These are phyloP conservation scores for Bellardia bayeri DNA, from an alignment of 2,888 invertebrate genomes.

Conservation along the genomic window DNA sequence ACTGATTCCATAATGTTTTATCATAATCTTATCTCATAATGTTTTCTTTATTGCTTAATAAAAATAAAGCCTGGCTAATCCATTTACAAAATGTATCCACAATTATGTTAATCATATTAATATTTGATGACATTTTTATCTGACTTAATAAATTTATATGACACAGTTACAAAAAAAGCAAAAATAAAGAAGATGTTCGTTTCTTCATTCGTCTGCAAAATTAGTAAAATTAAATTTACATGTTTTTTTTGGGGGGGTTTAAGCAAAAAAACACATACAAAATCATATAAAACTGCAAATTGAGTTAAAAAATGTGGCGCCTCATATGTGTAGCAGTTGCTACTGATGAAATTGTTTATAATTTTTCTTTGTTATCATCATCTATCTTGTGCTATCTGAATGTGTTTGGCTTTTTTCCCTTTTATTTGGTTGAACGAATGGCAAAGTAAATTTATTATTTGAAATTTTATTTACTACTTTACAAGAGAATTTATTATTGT, in stretches of 20 bases:
- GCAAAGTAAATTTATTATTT: not conserved
- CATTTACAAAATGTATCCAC: not conserved
- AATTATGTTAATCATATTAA: not conserved
- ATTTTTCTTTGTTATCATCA: not conserved
- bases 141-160: not conserved
- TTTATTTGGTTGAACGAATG: not conserved
- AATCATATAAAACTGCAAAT: not conserved
- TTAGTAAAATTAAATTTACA: constrained; percentile 2
- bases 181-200: not conserved
- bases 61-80: too few species aligned
- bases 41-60: too few species aligned
- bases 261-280: not conserved
- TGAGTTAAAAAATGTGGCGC: not conserved
- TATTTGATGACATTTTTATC: not conserved
- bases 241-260: not conserved
- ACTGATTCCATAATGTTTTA: too few species aligned
- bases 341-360: not conserved
- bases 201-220: not conserved
- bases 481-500: not conserved
- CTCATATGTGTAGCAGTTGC: not conserved
- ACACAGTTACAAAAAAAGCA: not conserved
- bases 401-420: too few species aligned
- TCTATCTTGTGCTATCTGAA: too few species aligned
- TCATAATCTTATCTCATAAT: too few species aligned
- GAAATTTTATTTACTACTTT: not conserved